These are phyloP conservation scores for Chloropsis hardwickii DNA, from an alignment of 2,113 vertebrate species.

Conservation along the genomic window DNA sequence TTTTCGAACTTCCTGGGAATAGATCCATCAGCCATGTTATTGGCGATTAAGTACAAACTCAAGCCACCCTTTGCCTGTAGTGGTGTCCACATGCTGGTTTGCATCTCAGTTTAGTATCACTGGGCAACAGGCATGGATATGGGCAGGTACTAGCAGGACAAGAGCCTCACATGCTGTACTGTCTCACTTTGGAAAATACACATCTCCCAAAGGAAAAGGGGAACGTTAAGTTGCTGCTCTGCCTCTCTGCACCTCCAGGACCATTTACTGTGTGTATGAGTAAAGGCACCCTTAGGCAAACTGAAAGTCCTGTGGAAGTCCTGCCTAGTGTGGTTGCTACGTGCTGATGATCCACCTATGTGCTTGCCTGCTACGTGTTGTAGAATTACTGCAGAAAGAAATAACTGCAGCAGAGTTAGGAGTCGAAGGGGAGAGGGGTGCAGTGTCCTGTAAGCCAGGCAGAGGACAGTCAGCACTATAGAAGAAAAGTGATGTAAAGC, in stretches of 20 bases:
- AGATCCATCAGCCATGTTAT: too few species aligned
- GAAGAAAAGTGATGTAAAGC: neutral
- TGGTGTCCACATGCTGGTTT: neutral
- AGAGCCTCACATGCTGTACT: accelerated
- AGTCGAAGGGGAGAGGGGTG: neutral
- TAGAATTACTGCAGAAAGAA: neutral
- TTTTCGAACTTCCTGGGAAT: neutral
- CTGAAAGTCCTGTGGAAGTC: neutral
- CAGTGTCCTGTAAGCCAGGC: neutral
- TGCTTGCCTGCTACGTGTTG: neutral
- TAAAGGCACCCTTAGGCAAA: neutral
- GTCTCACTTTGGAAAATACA: neutral
- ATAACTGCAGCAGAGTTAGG: neutral
- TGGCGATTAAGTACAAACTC: neutral
- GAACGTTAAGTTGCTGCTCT: neutral
- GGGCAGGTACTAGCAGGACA: neutral
- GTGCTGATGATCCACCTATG: accelerated
- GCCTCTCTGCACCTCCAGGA: neutral
- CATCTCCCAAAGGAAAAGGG: neutral
- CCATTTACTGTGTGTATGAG: neutral
- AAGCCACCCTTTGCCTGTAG: neutral
- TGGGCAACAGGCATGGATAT: neutral
- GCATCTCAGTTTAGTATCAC: neutral
- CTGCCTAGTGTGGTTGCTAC: neutral
- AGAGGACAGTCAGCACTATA: neutral